A percentile compares a stretch with the other conserved stretches of the same genome.
These are phyloP conservation scores for Suncus etruscus DNA, from an alignment of 2,113 vertebrate species.

Conservation along the genomic window DNA sequence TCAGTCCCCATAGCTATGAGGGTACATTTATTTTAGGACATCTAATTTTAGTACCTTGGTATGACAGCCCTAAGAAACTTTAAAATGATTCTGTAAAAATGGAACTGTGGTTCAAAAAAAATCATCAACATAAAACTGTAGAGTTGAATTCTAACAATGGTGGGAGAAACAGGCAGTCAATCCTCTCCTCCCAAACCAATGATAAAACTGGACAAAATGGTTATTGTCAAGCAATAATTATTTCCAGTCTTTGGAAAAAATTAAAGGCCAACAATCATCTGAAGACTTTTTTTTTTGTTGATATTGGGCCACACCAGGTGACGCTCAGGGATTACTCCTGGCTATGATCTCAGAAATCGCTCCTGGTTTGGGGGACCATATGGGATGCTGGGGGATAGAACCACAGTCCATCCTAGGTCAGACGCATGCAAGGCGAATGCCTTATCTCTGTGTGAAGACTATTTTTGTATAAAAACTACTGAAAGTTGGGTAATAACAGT, in stretches of 20 bases:
- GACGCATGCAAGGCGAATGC: too few species aligned
- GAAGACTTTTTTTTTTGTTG: neutral
- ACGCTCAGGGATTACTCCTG: too few species aligned
- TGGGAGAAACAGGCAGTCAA: neutral
- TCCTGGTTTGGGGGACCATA: too few species aligned
- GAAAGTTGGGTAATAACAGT: neutral
- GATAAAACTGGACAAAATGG: neutral
- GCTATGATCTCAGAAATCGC: too few species aligned
- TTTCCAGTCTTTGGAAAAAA: neutral
- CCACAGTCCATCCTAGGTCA: too few species aligned
- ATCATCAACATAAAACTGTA: neutral
- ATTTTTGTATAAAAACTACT: constrained; percentile 7
- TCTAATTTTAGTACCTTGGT: neutral
- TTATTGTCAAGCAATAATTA: neutral
- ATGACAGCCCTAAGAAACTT: neutral
- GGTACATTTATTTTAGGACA: neutral
- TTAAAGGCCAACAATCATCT: neutral
- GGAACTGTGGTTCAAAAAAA: neutral
- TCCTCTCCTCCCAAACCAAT: neutral
- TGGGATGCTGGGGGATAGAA: too few species aligned
- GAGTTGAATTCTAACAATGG: neutral
- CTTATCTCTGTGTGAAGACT: too few species aligned
- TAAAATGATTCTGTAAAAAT: neutral
- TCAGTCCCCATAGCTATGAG: neutral
- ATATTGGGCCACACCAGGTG: too few species aligned